Conservation (phyloP, 2,888 invertebrate species). For the Antitype chi region DNA sequence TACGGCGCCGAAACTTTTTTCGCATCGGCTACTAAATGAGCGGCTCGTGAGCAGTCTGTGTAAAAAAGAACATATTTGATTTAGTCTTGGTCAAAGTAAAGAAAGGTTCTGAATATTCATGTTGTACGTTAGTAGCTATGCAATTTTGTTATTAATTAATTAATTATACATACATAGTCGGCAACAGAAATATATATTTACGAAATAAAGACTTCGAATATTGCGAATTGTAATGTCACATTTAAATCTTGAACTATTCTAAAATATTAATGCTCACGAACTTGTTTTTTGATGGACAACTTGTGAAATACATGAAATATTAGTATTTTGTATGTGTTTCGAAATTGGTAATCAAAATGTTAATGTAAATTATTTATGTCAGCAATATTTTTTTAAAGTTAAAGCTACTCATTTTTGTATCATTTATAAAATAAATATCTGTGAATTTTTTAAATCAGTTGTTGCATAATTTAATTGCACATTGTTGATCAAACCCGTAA, state of each 20-base stretch:
- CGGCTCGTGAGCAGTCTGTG: not conserved
- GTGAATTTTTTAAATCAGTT: not conserved
- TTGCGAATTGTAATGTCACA: constrained; percentile 24
- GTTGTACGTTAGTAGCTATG: not conserved
- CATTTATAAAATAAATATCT: too few species aligned
- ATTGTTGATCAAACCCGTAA: not conserved
- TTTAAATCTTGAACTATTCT: constrained; percentile 20
- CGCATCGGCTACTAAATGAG: constrained; percentile 30
- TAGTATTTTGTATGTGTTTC: constrained; percentile 11
- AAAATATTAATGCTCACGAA: constrained; percentile 17
- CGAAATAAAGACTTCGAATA: not conserved
- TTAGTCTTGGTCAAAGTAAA: not conserved
- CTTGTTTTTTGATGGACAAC: constrained; percentile 10
- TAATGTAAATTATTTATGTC: not conserved
- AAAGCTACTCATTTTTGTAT: not conserved
- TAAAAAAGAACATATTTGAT: not conserved
- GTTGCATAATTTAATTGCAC: not conserved
- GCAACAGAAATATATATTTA: constrained; percentile 18
- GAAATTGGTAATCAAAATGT: not conserved
- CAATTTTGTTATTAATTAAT: constrained; percentile 13
- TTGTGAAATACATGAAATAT: constrained; percentile 13
- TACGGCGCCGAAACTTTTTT: constrained; percentile 31
- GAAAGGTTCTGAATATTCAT: constrained; percentile 1
- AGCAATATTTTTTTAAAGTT: not conserved
- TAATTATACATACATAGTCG: constrained; percentile 3